Evolutionary conservation across 2,888 invertebrate species (phyloP), one percentile per base, ranked within the genome.

Genomic region (Dione juno): DNA sequence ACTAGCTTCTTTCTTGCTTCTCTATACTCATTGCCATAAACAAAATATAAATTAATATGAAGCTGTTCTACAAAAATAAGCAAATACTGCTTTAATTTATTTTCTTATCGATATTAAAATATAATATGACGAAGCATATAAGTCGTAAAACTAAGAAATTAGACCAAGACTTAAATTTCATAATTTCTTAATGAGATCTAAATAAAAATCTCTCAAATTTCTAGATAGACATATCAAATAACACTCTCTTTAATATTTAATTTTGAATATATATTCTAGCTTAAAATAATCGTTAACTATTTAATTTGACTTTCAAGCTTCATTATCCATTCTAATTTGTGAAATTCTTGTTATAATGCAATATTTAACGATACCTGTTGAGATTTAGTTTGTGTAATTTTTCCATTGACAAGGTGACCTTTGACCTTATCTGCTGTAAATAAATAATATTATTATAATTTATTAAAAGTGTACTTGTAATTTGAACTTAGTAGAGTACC

Each of bases 311-410:
- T 21, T 64, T 37, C 35, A 64, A 52, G n/a, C 37, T 64, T 50
- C 52, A 64, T 40, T 52, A 37, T 50, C 50, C 64, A 64, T 50
- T 64, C 48, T 64, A 50, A 52, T 64, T 64, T 50, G 13, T 64
- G 19, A 64, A 64, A 64, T 64, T 19, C 13, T 19, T 37, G 50
- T 28, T 19, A 52, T 64, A 64, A 14, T 37, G 64, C 50, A 64
- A 64, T 52, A 52, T 50, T 37, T 64, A 64, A 64, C 40, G 50
- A 52, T 64, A 52, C 19, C 64, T 21, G 52, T 64, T 52, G 64
- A 52, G 52, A 61, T 61, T 45, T 61, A 35, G 64, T 40, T 50
- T 64, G 64, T 64, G 64, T 52, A 64, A 64, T 64, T 40, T 37
- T 64, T 21, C 19, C 19, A 64, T 64, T 64, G 52, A 52, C 64